Evolutionary conservation across 2,797 vertebrate species (phyloP).

Genomic region (Falco columbarius): DNA sequence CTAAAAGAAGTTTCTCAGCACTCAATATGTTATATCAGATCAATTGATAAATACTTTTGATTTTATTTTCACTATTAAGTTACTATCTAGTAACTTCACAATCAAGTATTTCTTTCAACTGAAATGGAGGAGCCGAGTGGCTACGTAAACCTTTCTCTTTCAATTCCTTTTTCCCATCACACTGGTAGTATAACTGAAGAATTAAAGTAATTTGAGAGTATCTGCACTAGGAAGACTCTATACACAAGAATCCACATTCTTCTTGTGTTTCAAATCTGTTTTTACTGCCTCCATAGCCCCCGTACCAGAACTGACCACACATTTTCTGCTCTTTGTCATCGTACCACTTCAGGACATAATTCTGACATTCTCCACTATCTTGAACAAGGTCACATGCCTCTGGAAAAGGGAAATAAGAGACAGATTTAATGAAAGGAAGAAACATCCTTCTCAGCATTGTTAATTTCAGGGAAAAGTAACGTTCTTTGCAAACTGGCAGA

Average conservation of each 20-base stretch:
- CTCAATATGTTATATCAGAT: background rate
- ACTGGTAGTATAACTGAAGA: background rate
- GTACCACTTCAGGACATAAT: slow-evolving; percentile 83
- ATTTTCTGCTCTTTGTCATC: slow-evolving; percentile 70
- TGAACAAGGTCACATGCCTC: slow-evolving; percentile 73
- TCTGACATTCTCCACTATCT: slow-evolving; percentile 77
- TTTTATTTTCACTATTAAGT: background rate
- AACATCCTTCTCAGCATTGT: background rate
- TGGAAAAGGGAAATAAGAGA: slow-evolving; percentile 49
- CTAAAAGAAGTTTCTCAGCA: background rate
- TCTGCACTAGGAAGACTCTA: background rate
- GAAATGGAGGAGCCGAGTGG: background rate
- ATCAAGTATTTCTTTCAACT: background rate
- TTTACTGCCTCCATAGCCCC: slow-evolving; percentile 83
- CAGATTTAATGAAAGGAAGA: background rate
- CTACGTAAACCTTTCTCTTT: background rate
- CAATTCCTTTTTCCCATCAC: background rate
- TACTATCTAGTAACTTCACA: background rate
- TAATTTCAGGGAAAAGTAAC: background rate
- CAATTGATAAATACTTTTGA: background rate
- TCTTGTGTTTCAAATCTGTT: slow-evolving; percentile 82
- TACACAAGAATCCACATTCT: slow-evolving; percentile 78
- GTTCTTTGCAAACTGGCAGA: background rate
- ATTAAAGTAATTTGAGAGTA: background rate
- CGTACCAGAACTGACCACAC: slow-evolving; percentile 84